Base-by-base conservation (phyloP, 2,888 invertebrate genomes). In the Azorinus chamasolen region DNA sequence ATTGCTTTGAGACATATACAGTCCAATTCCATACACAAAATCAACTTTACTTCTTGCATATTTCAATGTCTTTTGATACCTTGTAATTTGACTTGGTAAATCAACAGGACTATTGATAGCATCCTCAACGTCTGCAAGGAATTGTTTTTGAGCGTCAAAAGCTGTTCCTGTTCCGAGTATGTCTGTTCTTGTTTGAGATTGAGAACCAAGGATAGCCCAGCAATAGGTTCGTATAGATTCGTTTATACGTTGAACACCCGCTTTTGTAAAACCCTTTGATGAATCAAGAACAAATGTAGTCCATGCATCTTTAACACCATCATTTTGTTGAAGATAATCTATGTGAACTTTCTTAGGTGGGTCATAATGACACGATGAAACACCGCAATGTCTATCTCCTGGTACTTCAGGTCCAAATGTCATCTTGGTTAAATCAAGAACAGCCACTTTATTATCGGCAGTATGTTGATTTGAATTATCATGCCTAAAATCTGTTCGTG, bases 141-240 rank as follows among this genome's bases (percentile, higher is more conserved):
- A 75, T 25, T 64, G 69, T 61, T 75, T 75, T 50, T 64, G 75
- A 16, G 75, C 69, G 43, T 75, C 75, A 53, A 74, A 69, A 4
- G 74, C 74, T 14, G 62, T 68, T 27, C 63, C 74, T 43, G 45
- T 46, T 37, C 62, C 66, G 5, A 66, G 24, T 12, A 73, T 66
- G 32, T 50, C 41, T 48, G 66, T 62, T 55, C 74, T 55, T 24
- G 68, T 66, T 51, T 74, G 74, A 18, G 68, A 46, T 51, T 68
- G 68, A 18, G 68, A 55, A 50, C 74, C 63, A 22, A 74, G 68
- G 18, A 68, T 62, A 32, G 68, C 68, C 55, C 65, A 55, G 16
- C 45, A 46, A 41, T 16, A 65, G 4, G 54, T 65, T 57, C 54
- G 27, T 25, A 74, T 68, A 12, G 39, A 54, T 25, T 69, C 69